phyloP scores from a whole-genome alignment of 1,140 invertebrate species.

The Aphelenchoides besseyi region DNA sequence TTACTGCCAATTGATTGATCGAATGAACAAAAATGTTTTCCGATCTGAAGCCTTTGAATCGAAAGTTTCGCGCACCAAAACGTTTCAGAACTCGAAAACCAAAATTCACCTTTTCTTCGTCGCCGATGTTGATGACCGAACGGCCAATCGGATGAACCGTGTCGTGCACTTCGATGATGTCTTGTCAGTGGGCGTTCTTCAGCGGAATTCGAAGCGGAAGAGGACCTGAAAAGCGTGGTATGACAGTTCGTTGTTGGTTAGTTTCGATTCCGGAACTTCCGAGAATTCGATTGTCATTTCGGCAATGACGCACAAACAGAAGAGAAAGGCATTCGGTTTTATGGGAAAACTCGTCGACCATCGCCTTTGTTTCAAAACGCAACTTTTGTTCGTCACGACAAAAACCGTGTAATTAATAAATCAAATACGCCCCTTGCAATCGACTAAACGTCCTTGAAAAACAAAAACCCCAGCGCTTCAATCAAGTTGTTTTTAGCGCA shows the following conservation, averaged over 20 bases:
- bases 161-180: slow-evolving; percentile 10
- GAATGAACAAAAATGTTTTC: too few species aligned
- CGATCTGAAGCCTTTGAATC: too few species aligned
- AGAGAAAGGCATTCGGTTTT: background rate
- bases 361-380: background rate
- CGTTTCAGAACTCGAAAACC: too few species aligned
- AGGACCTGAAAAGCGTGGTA: slow-evolving; percentile 18
- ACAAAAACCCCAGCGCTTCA: slow-evolving; percentile 2
- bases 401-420: background rate
- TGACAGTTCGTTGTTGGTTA: background rate
- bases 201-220: slow-evolving; percentile 7
- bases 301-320: background rate
- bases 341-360: background rate
- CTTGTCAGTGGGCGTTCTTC: background rate
- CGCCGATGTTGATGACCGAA: slow-evolving; percentile 13
- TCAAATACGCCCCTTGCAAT: too few species aligned
- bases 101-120: slow-evolving; percentile 3
- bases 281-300: background rate
- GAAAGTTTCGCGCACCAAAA: too few species aligned
- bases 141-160: background rate
- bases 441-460: slow-evolving; percentile 7
- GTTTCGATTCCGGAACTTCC: background rate
- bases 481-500: background rate
- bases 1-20: too few species aligned
- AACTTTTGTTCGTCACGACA: too few species aligned